Percentiles rank a stretch among this genome's conserved stretches.
Evolutionary conservation across 2,888 invertebrate species (phyloP).

Genomic region (Epinotia nisella): DNA sequence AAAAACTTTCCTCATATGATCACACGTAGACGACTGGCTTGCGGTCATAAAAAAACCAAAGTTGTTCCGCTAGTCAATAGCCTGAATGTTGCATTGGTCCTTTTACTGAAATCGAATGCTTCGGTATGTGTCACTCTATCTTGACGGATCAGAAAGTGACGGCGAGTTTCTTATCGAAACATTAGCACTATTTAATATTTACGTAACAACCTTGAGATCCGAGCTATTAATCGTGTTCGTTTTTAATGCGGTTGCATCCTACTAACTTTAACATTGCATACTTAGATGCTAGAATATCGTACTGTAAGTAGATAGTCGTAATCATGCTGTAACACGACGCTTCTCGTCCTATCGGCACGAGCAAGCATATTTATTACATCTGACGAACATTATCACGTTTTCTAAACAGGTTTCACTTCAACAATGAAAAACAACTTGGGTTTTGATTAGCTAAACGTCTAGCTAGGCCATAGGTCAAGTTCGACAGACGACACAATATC

Average conservation of each 20-base stretch:
- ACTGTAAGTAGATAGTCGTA: conserved; percentile 3
- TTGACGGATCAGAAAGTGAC: neutral
- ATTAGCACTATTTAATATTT: conserved; percentile 10
- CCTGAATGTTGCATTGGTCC: neutral
- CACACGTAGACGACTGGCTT: neutral
- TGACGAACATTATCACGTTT: conserved; percentile 14
- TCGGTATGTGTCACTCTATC: conserved; percentile 3
- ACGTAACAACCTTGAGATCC: conserved; percentile 4
- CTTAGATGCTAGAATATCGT: neutral
- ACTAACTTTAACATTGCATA: neutral
- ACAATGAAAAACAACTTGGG: conserved; percentile 7
- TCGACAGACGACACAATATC: neutral
- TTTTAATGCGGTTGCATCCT: neutral
- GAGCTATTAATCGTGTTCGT: neutral
- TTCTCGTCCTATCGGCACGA: conserved; percentile 10
- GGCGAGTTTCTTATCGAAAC: conserved; percentile 1
- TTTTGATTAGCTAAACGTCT: neutral
- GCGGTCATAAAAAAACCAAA: neutral
- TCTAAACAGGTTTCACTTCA: conserved; percentile 23
- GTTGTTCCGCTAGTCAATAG: conserved; percentile 1
- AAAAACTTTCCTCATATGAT: neutral
- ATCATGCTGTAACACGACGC: conserved; percentile 1
- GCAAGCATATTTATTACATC: neutral
- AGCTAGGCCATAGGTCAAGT: conserved; percentile 2
- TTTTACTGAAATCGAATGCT: neutral